Evolutionary conservation across 2,113 vertebrate species (phyloP).

Genomic region (Mormyrus lacerda): DNA sequence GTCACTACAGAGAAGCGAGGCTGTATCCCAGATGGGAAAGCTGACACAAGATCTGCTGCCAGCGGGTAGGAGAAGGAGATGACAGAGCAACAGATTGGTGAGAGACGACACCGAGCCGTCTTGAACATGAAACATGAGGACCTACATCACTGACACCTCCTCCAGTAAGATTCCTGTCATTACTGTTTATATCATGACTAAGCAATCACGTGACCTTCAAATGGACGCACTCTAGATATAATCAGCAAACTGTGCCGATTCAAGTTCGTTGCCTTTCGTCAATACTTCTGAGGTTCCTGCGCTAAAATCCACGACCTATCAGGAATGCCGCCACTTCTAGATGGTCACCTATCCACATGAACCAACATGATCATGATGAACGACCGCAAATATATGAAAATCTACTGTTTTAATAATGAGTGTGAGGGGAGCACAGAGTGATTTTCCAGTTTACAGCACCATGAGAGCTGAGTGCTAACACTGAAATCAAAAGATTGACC

Average conservation of each 20-base stretch:
- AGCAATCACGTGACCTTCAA: neutral
- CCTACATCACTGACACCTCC: neutral
- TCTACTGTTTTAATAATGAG: neutral
- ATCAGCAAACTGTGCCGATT: neutral
- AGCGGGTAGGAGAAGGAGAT: neutral
- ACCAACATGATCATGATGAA: neutral
- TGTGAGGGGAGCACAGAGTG: neutral
- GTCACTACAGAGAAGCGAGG: neutral
- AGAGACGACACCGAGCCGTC: neutral
- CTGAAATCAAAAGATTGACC: neutral
- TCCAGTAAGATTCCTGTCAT: neutral
- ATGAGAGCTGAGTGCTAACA: neutral
- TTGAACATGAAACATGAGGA: neutral
- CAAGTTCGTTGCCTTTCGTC: neutral
- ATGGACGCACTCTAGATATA: neutral
- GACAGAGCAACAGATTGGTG: neutral
- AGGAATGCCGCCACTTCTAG: neutral
- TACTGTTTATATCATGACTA: neutral
- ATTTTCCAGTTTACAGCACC: neutral
- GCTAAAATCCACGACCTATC: neutral
- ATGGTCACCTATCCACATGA: neutral
- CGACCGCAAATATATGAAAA: neutral
- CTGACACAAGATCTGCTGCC: neutral
- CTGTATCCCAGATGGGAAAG: neutral
- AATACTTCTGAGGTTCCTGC: neutral